phyloP scores from a whole-genome alignment of 2,888 invertebrate species.

The Athalia rosae region DNA sequence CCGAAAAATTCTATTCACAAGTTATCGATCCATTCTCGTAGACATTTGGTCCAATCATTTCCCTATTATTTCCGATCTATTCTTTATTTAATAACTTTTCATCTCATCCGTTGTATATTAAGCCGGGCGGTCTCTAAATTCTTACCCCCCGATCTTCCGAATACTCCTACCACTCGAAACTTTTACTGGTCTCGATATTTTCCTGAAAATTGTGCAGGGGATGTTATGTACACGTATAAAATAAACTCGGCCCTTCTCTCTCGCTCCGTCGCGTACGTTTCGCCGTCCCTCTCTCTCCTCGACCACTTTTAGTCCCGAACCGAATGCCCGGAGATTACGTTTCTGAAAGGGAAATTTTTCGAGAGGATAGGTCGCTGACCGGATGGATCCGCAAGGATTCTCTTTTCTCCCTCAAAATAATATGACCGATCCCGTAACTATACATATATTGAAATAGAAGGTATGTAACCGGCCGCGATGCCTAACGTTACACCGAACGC shows the following conservation, averaged over 20 bases:
- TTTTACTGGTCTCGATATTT: too few species aligned
- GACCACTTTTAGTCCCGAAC: not conserved
- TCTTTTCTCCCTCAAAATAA: slow-evolving; percentile 20
- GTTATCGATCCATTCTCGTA: not conserved
- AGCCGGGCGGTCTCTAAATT: not conserved
- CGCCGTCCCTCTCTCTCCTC: not conserved
- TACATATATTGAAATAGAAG: not conserved
- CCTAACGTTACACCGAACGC: slow-evolving; percentile 41
- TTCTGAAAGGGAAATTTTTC: slow-evolving; percentile 28
- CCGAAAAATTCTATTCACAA: slow-evolving; percentile 39
- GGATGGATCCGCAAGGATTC: slow-evolving; percentile 27
- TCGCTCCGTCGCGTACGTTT: not conserved
- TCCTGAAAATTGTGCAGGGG: too few species aligned
- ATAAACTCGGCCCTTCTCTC: not conserved
- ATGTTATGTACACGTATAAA: too few species aligned
- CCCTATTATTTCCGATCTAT: not conserved
- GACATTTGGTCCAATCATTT: slow-evolving; percentile 16
- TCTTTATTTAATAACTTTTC: slow-evolving; percentile 33
- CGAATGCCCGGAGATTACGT: not conserved
- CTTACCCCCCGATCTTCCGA: not conserved
- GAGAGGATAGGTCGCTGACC: slow-evolving; percentile 42
- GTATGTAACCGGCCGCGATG: slow-evolving; percentile 32
- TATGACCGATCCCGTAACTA: slow-evolving; percentile 33
- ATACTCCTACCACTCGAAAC: too few species aligned
- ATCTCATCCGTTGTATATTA: not conserved